Evolutionary conservation across 2,888 invertebrate species (phyloP), one percentile per base, ranked within the genome.

Genomic region (Scaptomyza flava): DNA sequence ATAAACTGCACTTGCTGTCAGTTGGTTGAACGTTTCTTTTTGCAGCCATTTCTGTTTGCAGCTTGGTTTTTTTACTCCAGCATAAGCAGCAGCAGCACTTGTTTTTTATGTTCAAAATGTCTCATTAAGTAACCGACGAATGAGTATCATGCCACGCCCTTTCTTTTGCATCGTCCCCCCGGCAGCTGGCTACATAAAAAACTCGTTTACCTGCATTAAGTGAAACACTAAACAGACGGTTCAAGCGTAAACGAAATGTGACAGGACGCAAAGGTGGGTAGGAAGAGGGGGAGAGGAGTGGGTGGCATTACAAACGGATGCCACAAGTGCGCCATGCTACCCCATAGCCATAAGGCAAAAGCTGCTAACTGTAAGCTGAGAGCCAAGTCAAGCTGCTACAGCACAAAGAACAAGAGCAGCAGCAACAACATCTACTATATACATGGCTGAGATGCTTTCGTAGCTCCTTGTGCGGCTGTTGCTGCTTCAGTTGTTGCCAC

Each of bases 171-270:
- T 52, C 46, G 33, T 4, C 23, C 56, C 45, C 12, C 46, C 51
- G 36, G 33, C 48, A 58, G 73, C 46, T 58, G 78, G 65, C 60
- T 74, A 72, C 81, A 82, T 82, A 82, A 82, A 82, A 82, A 82
- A 83, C 82, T 82, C 82, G 82, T 82, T 82, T 82, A 88, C 82
- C 82, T 82, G 82, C 89, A 88, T 88, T 88, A 88, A 86, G 81
- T 81, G 74, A 88, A 88, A 88, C 87, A 82, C 82, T 86, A 89
- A 77, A 67, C 82, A 86, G 82, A 86, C 80, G 83, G 68, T 72
- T 88, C 53, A 47, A 72, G 82, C 84, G 86, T 86, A 88, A 88
- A 87, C 89, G 84, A 80, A 88, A 79, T 77, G 77, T 79, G 77
- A 77, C 79, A 77, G 79, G 20, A 31, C 41, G 43, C 31, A 48